Evolutionary conservation across 2,797 vertebrate genomes (phyloP), one percentile per base, ranked within the genome.

Genomic region (Protosalanx chinensis): DNA sequence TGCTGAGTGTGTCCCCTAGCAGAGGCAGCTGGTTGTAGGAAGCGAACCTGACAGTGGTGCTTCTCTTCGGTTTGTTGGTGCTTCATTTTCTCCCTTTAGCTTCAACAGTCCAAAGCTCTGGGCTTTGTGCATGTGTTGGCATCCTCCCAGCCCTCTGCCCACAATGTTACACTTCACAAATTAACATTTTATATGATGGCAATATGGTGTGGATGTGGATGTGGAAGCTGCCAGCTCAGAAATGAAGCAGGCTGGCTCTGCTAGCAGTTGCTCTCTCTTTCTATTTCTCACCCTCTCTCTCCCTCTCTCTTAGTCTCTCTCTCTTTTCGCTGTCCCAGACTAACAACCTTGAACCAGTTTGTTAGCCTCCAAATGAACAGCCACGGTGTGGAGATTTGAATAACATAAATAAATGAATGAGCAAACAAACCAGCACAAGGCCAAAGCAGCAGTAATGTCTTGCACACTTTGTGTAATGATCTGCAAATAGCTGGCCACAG

Each of bases 371-470:
- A 88, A 86, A 89, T 87, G 83, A 86, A 77, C 84, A 76, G 75
- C 76, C 72, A 61, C 56, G 73, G 80, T 74, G 82, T 75, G 74
- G 81, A 85, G 84, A 90, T 90, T 88, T 88, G 86, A 90, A 87
- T 81, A 88, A 82, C 84, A 88, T 87, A 88, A 92, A 91, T 90
- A 89, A 90, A 91, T 86, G 83, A 90, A 86, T 29, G 73, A 79
- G 86, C 86, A 90, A 91, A 92, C 88, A 91, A 86, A 83, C 76
- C 73, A 74, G 74, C 83, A 73, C 82, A 79, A 81, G 84, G 82
- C 84, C 56, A 68, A 77, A 68, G 67, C 71, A 3, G 69, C 80
- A 88, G 77, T 76, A 62, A 81, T 77, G 86, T 82, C 84, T 87
- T 80, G 76, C 76, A 64, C 81, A 84, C 79, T 46, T 79, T 69